A percentile compares a stretch with the other conserved stretches of the same genome.
Evolutionary conservation across 2,888 invertebrate genomes (phyloP).

Genomic region (Pristionchus fissidentatus): DNA sequence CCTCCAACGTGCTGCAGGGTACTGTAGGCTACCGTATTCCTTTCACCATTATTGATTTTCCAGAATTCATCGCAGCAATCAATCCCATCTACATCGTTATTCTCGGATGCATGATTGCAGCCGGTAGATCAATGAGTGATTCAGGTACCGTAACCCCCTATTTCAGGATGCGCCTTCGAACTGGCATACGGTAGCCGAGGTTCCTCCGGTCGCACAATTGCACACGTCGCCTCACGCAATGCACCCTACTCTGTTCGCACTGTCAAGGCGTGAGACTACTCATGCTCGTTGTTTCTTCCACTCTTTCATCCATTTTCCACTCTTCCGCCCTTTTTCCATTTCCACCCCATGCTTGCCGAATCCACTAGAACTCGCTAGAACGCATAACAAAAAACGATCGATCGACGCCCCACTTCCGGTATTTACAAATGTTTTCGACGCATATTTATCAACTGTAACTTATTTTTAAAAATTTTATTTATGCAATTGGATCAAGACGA

Average conservation of each 20-base stretch:
- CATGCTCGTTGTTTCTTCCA: neutral
- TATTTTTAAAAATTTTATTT: slow-evolving; percentile 29
- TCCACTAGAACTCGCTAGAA: neutral
- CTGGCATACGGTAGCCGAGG: slow-evolving; percentile 54
- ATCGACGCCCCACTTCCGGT: slow-evolving; percentile 20
- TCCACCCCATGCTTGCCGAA: slow-evolving; percentile 9
- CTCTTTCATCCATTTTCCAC: neutral
- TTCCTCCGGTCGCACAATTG: slow-evolving; percentile 47
- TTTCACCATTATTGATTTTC: slow-evolving; percentile 6
- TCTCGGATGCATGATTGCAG: slow-evolving; percentile 52
- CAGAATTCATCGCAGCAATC: slow-evolving; percentile 53
- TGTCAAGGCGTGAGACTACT: slow-evolving; percentile 32
- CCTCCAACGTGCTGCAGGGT: slow-evolving; percentile 49
- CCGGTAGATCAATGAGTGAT: slow-evolving; percentile 13
- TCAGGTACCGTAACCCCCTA: neutral
- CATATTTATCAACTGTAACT: neutral
- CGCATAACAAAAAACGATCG: neutral
- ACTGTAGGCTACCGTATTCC: neutral
- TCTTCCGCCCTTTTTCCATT: neutral
- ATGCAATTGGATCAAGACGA: neutral
- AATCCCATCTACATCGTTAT: slow-evolving; percentile 54
- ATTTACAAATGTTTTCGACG: neutral
- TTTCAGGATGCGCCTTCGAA: slow-evolving; percentile 53
- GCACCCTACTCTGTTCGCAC: slow-evolving; percentile 46
- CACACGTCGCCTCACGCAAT: slow-evolving; percentile 47